phyloP scores from a whole-genome alignment of 2,113 vertebrate genomes.

The Patagioenas fasciata region DNA sequence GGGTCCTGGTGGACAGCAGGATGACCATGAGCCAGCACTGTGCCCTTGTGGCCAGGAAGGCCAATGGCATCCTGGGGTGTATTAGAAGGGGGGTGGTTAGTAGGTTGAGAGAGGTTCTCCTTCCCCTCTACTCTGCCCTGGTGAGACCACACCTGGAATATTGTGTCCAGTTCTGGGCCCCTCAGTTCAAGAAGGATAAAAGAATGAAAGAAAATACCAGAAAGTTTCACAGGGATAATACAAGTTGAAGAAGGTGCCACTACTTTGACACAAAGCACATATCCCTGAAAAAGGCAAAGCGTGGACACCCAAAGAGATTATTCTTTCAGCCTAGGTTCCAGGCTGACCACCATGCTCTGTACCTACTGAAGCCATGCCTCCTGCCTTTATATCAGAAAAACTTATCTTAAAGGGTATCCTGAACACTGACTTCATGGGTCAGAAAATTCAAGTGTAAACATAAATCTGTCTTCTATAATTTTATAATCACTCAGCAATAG shows the following conservation, averaged over 20 bases:
- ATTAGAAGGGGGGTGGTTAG: too few species aligned
- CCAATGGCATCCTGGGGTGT: too few species aligned
- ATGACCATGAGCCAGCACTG: too few species aligned
- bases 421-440: not conserved
- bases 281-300: not conserved
- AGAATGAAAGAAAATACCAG: not conserved
- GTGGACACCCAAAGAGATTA: not conserved
- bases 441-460: not conserved
- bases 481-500: not conserved
- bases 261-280: not conserved
- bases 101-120: too few species aligned
- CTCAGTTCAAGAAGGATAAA: too few species aligned
- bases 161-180: too few species aligned
- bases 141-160: too few species aligned
- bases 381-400: not conserved
- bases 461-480: not conserved
- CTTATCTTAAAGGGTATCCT: not conserved
- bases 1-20: too few species aligned
- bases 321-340: not conserved
- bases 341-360: rapidly evolving
- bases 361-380: not conserved
- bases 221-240: not conserved
- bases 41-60: too few species aligned
- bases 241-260: not conserved
- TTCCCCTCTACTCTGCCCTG: too few species aligned